These are phyloP conservation scores for Sphaeramia orbicularis DNA, from an alignment of 2,797 vertebrate species.

Conservation along the genomic window DNA sequence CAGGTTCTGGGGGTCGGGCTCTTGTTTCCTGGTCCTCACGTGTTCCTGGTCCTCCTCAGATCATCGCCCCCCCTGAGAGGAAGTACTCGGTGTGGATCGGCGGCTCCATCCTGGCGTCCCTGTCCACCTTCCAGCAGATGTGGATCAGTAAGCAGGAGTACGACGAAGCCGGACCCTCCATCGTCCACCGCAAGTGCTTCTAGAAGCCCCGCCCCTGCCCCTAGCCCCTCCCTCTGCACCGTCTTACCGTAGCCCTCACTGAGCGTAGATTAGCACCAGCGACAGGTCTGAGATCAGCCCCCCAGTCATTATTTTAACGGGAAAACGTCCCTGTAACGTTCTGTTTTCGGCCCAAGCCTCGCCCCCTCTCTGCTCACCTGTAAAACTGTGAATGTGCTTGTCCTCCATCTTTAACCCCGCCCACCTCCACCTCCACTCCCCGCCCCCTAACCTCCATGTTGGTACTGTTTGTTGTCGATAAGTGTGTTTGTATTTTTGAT, in stretches of 20 bases:
- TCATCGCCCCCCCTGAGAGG: conserved; percentile 94
- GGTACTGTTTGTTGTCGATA: conserved; percentile 66
- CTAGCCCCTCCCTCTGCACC: no score
- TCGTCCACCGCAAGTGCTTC: conserved; percentile 98
- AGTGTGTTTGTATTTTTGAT: conserved; percentile 80
- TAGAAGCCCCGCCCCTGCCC: conserved; percentile 75
- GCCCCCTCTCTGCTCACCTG: conserved; percentile 76
- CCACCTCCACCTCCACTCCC: conserved; percentile 71
- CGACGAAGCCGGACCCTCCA: conserved; percentile 94
- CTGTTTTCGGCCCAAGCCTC: conserved; percentile 55
- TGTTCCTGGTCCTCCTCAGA: no score
- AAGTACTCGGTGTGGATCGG: conserved; percentile 98
- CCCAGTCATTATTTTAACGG: no score
- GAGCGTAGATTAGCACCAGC: conserved; percentile 54
- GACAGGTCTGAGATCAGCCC: no score
- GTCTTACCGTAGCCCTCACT: conserved; percentile 40
- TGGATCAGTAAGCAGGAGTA: conserved; percentile 99
- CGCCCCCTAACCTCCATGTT: conserved; percentile 76
- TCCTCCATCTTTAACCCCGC: no score
- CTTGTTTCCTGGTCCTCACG: no score
- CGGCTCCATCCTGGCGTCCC: conserved; percentile 96
- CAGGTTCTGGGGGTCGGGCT: no score
- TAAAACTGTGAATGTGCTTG: no score
- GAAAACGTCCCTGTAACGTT: no score
- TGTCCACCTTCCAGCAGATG: conserved; percentile 99